phyloP scores from a whole-genome alignment of 1,140 invertebrate genomes.

The Pseudobourletiella spinata region DNA sequence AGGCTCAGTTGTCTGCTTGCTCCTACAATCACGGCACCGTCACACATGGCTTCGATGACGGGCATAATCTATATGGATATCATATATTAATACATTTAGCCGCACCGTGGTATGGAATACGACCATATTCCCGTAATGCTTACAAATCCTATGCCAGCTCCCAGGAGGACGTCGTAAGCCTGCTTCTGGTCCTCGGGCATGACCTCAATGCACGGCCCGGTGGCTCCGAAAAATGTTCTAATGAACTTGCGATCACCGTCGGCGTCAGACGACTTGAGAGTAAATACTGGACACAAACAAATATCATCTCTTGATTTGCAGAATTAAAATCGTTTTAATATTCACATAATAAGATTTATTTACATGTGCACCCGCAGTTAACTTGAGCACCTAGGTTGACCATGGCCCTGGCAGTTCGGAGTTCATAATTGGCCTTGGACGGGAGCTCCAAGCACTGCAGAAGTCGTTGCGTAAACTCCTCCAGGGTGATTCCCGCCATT shows the following conservation, averaged over 20 bases:
- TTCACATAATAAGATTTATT: neutral
- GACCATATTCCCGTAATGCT: no score
- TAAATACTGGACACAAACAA: conserved; percentile 9
- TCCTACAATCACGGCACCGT: conserved; percentile 86
- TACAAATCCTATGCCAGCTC: conserved; percentile 35
- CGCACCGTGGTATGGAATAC: no score
- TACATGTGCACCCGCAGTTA: conserved; percentile 65
- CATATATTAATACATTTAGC: no score
- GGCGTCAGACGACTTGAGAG: neutral
- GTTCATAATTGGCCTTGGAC: neutral
- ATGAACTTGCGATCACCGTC: conserved; percentile 51
- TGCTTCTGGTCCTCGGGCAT: conserved; percentile 53
- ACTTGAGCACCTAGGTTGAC: conserved; percentile 87
- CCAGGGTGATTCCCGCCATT: conserved; percentile 66
- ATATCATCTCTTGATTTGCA: no score
- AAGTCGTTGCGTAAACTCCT: conserved; percentile 29
- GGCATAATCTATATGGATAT: conserved; percentile 81
- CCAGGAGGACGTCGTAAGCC: conserved; percentile 26
- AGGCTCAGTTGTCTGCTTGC: conserved; percentile 69
- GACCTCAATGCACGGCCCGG: conserved; percentile 63
- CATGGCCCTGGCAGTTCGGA: conserved; percentile 55
- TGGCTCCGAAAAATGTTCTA: conserved; percentile 58
- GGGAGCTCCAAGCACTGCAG: neutral
- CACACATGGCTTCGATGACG: conserved; percentile 80
- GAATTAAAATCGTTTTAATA: no score